Conservation (phyloP, 2,797 vertebrate genomes). For the Podargus strigoides region DNA sequence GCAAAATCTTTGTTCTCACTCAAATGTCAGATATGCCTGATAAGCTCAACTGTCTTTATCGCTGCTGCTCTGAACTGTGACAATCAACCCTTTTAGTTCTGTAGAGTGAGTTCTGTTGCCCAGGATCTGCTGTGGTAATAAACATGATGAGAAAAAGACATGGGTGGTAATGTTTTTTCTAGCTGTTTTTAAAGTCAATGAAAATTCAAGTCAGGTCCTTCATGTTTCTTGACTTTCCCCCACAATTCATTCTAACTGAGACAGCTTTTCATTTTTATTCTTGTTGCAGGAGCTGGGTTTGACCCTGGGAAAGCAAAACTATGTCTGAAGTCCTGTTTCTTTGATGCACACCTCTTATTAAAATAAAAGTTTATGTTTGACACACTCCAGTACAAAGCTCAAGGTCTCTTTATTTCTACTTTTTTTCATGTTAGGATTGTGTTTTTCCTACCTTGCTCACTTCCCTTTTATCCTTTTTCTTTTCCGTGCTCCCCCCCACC, state of each 20-base stretch:
- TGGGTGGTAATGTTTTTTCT: neutral
- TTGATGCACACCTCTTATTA: neutral
- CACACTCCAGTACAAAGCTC: neutral
- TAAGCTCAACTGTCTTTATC: neutral
- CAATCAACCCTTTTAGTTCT: neutral
- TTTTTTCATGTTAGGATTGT: neutral
- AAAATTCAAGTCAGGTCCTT: neutral
- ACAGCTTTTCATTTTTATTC: neutral
- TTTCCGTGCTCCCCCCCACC: too few species aligned
- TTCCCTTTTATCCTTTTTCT: neutral
- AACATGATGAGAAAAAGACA: neutral
- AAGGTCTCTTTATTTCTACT: neutral
- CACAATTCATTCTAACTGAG: neutral
- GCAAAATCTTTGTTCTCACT: neutral
- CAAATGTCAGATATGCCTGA: neutral
- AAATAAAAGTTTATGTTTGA: neutral
- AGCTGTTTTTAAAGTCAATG: neutral
- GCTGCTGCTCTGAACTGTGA: neutral
- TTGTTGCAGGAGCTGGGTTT: neutral
- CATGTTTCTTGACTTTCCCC: neutral
- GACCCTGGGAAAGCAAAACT: neutral
- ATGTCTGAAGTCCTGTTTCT: neutral
- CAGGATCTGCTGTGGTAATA: neutral
- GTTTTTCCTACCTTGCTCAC: neutral
- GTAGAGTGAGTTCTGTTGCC: neutral